Percentiles rank a stretch among this genome's conserved stretches.
Evolutionary conservation across 2,113 vertebrate species (phyloP).

Genomic region (Vimba vimba): DNA sequence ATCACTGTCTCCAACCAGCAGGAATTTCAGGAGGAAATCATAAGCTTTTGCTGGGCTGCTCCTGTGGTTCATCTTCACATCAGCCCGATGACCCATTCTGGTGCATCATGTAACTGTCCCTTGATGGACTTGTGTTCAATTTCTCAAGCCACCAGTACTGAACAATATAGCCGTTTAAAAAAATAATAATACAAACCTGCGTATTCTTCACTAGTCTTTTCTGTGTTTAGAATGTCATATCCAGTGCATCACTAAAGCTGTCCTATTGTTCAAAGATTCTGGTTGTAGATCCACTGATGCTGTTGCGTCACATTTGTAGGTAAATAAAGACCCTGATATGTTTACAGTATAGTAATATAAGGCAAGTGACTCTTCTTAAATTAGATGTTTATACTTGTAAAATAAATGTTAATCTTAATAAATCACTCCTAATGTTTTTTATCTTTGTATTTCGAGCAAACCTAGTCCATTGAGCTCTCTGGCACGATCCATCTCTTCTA

Average conservation of each 20-base stretch:
- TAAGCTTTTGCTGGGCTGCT: conserved; percentile 77
- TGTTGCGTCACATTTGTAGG: conserved; percentile 47
- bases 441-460: conserved; percentile 27
- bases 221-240: neutral
- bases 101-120: conserved; percentile 49
- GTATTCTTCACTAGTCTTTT: neutral
- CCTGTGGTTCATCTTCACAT: conserved; percentile 75
- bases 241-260: conserved; percentile 10
- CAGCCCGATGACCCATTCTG: conserved; percentile 68
- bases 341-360: neutral
- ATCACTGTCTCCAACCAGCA: conserved; percentile 77
- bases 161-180: conserved; percentile 13
- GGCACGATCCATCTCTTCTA: conserved; percentile 41
- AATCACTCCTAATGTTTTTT: neutral
- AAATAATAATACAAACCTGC: neutral
- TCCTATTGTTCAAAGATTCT: conserved; percentile 37
- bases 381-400: neutral
- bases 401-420: neutral
- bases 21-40: conserved; percentile 81
- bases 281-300: conserved; percentile 43
- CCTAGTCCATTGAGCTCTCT: conserved; percentile 36
- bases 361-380: neutral
- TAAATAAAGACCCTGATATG: conserved; percentile 36
- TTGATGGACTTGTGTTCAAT: conserved; percentile 17
- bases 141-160: conserved; percentile 1